Base-by-base conservation (phyloP, 2,113 vertebrate species). In the Microcebus lehilahytsara region DNA sequence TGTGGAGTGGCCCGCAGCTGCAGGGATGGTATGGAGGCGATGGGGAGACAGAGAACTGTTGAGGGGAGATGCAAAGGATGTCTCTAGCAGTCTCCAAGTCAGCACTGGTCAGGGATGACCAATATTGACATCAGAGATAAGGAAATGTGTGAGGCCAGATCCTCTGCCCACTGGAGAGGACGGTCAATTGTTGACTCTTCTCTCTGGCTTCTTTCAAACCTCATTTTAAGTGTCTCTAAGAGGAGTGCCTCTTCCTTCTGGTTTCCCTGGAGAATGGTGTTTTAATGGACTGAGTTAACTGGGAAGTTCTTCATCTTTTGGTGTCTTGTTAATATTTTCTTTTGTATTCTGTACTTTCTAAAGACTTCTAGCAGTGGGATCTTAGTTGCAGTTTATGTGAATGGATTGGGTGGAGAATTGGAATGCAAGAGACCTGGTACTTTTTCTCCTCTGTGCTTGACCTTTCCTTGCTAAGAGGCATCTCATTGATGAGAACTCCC, bases 301-400 rank as follows among this genome's bases (percentile, higher is more conserved):
- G 23, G 49, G 75, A 79, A 95, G 34, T 78, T 81, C 46, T 56
- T 90, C 5, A 7, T 46, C 46, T 78, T 95, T 74, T 66, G 64
- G n/a, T 64, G 34, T 85, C 56, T 92, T 77, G 13, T 46, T 95
- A 60, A 67, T 89, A 7, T 80, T 93, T 93, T 64, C n/a, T 83
- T 95, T n/a, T 85, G 25, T 77, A 40, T 49, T 25, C 72, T 30
- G 2, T 1, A 20, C 62, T 93, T 83, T 71, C 25, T 81, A 46
- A 46, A 46, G 25, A 69, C 58, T 46, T 83, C 40, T 58, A 72
- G 66, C 42, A 86, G 9, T 89, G 74, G 56, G 5, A 11, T 80
- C 42, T 95, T 72, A 60, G 25, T 69, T 64, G 42, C 77, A 72
- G 67, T 20, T 77, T 53, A 25, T 67, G 10, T 60, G 64, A 72